Conservation (phyloP, 2,113 vertebrate species). For the Hydropotes inermis region DNA sequence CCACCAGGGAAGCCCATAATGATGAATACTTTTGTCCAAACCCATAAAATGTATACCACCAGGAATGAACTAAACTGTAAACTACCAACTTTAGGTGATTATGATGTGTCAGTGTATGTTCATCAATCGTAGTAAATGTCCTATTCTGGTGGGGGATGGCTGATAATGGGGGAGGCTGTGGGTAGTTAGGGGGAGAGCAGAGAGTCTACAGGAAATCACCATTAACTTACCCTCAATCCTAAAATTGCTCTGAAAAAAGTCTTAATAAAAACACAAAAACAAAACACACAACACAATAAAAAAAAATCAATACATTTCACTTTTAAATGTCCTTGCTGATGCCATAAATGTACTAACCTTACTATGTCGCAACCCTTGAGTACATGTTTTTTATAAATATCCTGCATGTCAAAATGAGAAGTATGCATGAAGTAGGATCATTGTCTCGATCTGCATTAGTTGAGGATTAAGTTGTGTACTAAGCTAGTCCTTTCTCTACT, state of each 20-base stretch:
- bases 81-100: background rate
- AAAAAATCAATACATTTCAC: background rate
- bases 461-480: background rate
- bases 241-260: background rate
- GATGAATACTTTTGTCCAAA: background rate
- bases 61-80: background rate
- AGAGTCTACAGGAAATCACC: background rate
- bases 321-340: background rate
- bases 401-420: background rate
- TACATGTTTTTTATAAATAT: background rate
- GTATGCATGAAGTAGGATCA: background rate
- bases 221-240: background rate
- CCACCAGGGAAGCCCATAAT: background rate
- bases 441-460: background rate
- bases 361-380: background rate
- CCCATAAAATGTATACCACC: background rate
- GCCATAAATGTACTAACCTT: background rate
- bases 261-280: background rate
- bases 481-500: background rate
- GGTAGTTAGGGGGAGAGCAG: background rate
- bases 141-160: too few species aligned
- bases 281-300: background rate
- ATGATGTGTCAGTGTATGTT: background rate
- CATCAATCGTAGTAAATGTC: background rate
- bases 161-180: background rate